Evolutionary conservation across 2,797 vertebrate genomes (phyloP).

Genomic region (Xenopus petersii): DNA sequence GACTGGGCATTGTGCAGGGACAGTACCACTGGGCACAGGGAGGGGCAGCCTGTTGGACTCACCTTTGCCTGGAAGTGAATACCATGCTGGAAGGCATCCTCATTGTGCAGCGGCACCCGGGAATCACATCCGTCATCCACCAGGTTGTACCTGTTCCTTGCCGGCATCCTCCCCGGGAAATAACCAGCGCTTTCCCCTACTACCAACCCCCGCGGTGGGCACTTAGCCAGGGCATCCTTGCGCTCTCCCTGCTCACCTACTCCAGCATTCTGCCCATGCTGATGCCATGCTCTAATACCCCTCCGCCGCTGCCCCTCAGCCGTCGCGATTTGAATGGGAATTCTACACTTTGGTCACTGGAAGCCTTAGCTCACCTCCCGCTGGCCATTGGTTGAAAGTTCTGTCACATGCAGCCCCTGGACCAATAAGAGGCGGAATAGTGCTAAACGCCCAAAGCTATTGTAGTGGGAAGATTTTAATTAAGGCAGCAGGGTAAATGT

Average conservation of each 20-base stretch:
- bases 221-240: background rate
- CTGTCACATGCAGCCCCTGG: conserved; percentile 61
- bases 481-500: too few species aligned
- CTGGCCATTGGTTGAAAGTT: conserved; percentile 74
- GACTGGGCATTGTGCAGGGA: too few species aligned
- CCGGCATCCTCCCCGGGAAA: conserved; percentile 67
- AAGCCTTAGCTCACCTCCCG: conserved; percentile 38
- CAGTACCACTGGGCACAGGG: too few species aligned
- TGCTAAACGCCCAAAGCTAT: too few species aligned
- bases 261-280: background rate
- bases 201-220: background rate
- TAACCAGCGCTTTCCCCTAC: background rate
- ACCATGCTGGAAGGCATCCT: conserved; percentile 88
- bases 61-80: conserved; percentile 91
- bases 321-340: conserved; percentile 45
- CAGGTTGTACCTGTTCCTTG: conserved; percentile 86
- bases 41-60: conserved; percentile 42
- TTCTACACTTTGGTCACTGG: conserved; percentile 21
- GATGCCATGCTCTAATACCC: background rate
- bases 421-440: conserved; percentile 9
- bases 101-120: conserved; percentile 83
- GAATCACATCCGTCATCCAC: conserved; percentile 87
- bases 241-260: background rate
- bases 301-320: background rate
- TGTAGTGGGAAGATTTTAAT: too few species aligned